Evolutionary conservation across 2,797 vertebrate genomes (phyloP).

Genomic region (Basileuterus tristriatus): DNA sequence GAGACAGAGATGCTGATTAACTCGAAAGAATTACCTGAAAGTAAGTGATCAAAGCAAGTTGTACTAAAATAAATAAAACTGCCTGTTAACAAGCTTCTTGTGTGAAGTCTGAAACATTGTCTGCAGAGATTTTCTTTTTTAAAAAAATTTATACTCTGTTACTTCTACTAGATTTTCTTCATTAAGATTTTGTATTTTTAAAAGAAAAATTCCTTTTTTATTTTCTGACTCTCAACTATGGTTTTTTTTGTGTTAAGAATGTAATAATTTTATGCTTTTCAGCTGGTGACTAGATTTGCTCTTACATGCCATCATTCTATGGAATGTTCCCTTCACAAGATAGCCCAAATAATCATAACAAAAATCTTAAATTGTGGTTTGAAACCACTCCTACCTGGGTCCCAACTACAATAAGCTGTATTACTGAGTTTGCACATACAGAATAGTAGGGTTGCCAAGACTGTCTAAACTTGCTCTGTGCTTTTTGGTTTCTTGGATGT

Average conservation of each 20-base stretch:
- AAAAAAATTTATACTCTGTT: not conserved
- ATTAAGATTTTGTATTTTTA: not conserved
- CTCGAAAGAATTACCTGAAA: not conserved
- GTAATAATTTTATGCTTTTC: not conserved
- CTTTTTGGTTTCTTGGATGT: not conserved
- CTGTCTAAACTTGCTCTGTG: not conserved
- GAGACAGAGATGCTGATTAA: not conserved
- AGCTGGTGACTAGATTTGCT: not conserved
- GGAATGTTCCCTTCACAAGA: not conserved
- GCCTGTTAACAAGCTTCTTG: not conserved
- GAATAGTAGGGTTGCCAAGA: not conserved
- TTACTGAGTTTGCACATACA: not conserved
- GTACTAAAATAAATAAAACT: not conserved
- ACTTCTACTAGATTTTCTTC: not conserved
- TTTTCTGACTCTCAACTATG: not conserved
- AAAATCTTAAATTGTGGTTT: not conserved
- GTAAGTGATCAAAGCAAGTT: not conserved
- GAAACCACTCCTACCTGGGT: not conserved
- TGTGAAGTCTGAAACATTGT: not conserved
- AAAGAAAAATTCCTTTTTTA: not conserved
- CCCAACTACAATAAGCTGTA: fast-evolving
- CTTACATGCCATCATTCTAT: not conserved
- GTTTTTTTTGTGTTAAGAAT: not conserved
- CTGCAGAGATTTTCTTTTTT: not conserved
- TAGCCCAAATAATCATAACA: not conserved